Conservation (phyloP, 2,888 invertebrate genomes). For the Lepidochrysops patricia region DNA sequence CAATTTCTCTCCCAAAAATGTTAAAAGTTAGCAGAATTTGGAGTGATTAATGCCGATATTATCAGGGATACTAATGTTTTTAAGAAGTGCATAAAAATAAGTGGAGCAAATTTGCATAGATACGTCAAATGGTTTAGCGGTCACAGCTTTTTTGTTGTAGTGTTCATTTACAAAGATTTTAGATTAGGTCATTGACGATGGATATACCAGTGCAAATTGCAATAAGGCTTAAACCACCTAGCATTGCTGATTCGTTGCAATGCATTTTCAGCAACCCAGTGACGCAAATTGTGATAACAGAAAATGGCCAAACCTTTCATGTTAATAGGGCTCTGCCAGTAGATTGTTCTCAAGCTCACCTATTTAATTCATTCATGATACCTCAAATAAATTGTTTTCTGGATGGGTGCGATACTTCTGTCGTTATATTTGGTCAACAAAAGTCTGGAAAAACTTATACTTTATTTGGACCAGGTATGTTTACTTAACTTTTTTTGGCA, state of each 20-base stretch:
- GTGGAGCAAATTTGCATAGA: not conserved
- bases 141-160: not conserved
- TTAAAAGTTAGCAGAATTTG: not conserved
- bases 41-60: not conserved
- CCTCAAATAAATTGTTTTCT: conserved; percentile 79
- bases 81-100: not conserved
- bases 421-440: conserved; percentile 79
- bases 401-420: conserved; percentile 84
- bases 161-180: not conserved
- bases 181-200: conserved; percentile 48
- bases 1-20: not conserved
- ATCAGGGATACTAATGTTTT: not conserved
- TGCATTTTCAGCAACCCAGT: conserved; percentile 76
- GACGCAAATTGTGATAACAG: conserved; percentile 74
- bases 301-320: conserved; percentile 74
- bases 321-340: conserved; percentile 70
- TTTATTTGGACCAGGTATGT: conserved; percentile 79
- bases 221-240: conserved; percentile 77
- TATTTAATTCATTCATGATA: conserved; percentile 78
- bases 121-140: no score
- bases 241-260: conserved; percentile 68
- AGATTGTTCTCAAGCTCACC: conserved; percentile 76
- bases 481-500: not conserved
- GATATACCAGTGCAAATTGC: conserved; percentile 84
- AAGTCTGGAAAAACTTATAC: conserved; percentile 83